Evolutionary conservation across 2,888 invertebrate species (phyloP).

Genomic region (Cantharis flavilabris): DNA sequence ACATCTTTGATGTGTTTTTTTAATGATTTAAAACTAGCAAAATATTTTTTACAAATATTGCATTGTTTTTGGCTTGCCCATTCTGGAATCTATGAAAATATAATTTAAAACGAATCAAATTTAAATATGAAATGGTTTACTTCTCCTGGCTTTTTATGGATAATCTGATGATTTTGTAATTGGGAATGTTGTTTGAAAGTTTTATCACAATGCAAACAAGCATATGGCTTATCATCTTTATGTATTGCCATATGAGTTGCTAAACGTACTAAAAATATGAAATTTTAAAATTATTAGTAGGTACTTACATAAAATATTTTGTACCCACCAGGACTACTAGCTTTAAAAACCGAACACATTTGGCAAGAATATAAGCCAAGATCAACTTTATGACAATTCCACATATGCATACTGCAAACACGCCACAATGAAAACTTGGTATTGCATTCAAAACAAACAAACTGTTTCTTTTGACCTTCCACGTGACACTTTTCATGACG

Average conservation of each 20-base stretch:
- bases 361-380: conserved; percentile 64
- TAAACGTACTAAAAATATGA: conserved; percentile 43
- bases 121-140: conserved; percentile 26
- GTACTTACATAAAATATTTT: background rate
- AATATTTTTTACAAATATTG: conserved; percentile 68
- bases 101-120: background rate
- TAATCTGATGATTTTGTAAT: conserved; percentile 64
- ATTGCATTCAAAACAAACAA: conserved; percentile 61
- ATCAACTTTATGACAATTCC: conserved; percentile 68
- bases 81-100: conserved; percentile 37
- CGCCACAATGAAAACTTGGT: conserved; percentile 66
- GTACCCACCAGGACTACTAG: conserved; percentile 56
- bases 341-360: conserved; percentile 61
- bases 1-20: conserved; percentile 73
- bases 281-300: conserved; percentile 4
- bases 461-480: conserved; percentile 50
- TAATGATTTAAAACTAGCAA: conserved; percentile 70
- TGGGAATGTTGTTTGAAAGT: conserved; percentile 66
- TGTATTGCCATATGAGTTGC: conserved; percentile 69
- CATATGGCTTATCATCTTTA: conserved; percentile 57
- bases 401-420: conserved; percentile 69
- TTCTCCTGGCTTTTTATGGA: conserved; percentile 56
- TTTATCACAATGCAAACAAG: conserved; percentile 63
- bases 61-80: conserved; percentile 69
- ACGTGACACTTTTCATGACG: conserved; percentile 61